Conservation (phyloP, 2,888 invertebrate genomes). For the Diploptera punctata region DNA sequence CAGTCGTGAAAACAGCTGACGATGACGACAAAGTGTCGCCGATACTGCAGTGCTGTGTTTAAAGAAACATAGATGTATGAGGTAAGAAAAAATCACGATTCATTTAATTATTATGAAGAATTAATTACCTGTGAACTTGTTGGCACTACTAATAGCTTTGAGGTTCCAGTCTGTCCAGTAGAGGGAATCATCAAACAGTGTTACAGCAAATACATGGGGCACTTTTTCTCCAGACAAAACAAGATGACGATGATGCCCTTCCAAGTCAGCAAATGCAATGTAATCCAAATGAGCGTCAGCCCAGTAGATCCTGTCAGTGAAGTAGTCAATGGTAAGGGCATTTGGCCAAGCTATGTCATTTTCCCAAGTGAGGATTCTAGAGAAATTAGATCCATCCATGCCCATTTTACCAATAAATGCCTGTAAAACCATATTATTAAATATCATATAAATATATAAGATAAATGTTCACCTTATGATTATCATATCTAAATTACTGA, state of each 20-base stretch:
- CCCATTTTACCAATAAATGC: constrained; percentile 97
- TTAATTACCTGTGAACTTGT: constrained; percentile 78
- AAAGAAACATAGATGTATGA: too few species aligned
- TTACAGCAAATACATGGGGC: constrained; percentile 95
- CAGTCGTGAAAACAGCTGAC: too few species aligned
- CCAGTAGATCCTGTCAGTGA: constrained; percentile 95
- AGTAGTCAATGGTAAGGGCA: constrained; percentile 95
- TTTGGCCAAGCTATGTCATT: constrained; percentile 99
- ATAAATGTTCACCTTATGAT: not conserved
- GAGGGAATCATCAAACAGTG: constrained; percentile 90
- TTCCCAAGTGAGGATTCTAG: constrained; percentile 87
- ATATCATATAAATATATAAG: not conserved
- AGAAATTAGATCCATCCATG: constrained; percentile 94
- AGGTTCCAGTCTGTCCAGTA: constrained; percentile 99
- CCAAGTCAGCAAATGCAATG: constrained; percentile 92
- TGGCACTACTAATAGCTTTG: constrained; percentile 88
- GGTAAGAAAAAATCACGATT: too few species aligned
- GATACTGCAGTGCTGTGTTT: too few species aligned
- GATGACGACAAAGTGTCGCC: too few species aligned
- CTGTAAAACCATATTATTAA: constrained; percentile 63
- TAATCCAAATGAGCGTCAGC: constrained; percentile 99
- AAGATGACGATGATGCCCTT: constrained; percentile 85
- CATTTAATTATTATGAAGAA: not conserved
- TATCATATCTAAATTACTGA: not conserved
- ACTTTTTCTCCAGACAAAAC: constrained; percentile 80